Conservation (phyloP, 2,113 vertebrate species). For the Rhineura floridana region DNA sequence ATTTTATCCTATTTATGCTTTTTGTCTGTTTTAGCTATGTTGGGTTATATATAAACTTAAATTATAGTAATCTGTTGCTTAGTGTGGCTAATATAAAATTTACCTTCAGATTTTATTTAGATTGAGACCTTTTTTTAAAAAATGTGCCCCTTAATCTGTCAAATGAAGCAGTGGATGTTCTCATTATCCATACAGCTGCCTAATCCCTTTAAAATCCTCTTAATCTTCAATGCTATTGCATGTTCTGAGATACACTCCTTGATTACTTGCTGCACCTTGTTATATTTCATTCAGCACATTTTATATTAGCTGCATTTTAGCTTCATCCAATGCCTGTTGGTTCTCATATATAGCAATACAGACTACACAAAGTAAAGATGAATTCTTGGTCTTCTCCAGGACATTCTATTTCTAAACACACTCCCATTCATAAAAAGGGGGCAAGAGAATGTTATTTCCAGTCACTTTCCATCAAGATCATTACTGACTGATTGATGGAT, state of each 20-base stretch:
- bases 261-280: background rate
- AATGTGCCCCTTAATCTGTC: background rate
- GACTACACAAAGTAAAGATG: background rate
- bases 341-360: background rate
- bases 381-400: background rate
- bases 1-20: background rate
- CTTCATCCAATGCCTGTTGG: background rate
- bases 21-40: background rate
- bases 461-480: background rate
- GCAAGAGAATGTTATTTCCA: background rate
- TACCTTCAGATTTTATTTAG: background rate
- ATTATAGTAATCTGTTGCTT: background rate
- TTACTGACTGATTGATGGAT: too few species aligned
- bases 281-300: background rate
- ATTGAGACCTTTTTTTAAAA: background rate
- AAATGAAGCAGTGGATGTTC: background rate
- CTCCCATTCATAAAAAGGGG: background rate
- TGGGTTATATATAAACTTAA: background rate
- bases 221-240: background rate
- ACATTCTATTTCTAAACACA: background rate
- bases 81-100: background rate
- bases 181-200: conserved; percentile 8
- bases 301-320: background rate
- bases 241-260: background rate
- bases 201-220: conserved; percentile 25